phyloP scores from a whole-genome alignment of 2,797 vertebrate species.

The Aythya fuligula region DNA sequence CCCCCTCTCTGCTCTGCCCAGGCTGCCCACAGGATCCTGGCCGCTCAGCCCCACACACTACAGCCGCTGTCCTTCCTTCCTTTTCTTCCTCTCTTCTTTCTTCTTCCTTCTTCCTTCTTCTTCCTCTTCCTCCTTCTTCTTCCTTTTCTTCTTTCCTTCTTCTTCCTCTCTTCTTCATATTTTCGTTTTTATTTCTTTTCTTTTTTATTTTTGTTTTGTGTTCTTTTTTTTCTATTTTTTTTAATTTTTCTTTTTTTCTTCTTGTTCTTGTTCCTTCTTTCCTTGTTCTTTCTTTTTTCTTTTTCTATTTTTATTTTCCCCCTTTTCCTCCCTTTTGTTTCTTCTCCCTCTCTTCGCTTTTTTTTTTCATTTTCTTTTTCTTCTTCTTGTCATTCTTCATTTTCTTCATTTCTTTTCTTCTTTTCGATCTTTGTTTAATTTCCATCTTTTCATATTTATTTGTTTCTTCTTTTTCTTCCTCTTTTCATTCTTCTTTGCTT shows the following conservation, averaged over 20 bases:
- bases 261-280: too few relatives aligned
- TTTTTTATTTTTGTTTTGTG: fast-evolving
- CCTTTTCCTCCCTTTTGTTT: neutral
- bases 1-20: too few relatives aligned
- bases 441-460: neutral
- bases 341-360: neutral
- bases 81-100: too few relatives aligned
- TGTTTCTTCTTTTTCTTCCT: neutral
- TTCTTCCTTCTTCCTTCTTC: neutral
- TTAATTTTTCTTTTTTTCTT: too few relatives aligned
- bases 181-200: fast-evolving
- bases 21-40: too few relatives aligned
- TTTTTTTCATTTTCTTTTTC: neutral
- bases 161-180: fast-evolving
- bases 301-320: neutral
- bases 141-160: neutral
- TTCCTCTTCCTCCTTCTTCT: too few relatives aligned
- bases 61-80: too few relatives aligned
- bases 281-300: neutral
- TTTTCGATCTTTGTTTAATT: too few relatives aligned
- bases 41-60: too few relatives aligned
- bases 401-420: neutral
- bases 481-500: too few relatives aligned
- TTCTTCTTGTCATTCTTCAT: neutral
- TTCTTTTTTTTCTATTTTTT: too few relatives aligned